Base-by-base conservation (phyloP, 2,113 vertebrate species). In the Progne subis region DNA sequence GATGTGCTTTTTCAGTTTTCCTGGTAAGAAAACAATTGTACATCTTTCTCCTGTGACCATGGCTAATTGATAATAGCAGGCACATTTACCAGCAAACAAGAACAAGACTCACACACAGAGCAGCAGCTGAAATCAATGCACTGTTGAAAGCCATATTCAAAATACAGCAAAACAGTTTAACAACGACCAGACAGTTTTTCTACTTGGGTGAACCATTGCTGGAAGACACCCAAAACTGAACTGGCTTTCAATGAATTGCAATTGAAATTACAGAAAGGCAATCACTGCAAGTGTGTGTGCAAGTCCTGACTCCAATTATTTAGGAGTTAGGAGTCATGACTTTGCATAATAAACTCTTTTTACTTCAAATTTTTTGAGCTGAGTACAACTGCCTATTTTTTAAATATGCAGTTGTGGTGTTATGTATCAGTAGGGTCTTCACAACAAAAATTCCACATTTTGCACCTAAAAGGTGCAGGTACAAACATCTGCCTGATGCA, bases 51-150 rank as follows among this genome's bases (percentile, higher is more conserved):
- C 80, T 89, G 55, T 55, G 53, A 43, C 47, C n/a, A 49, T 15
- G 34, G 86, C 61, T 69, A 74, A 86, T 50, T 88, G 78, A 26
- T 32, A 89, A 77, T 13, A 78, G 49, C 39, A 64, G 55, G 43
- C 47, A 60, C 52, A 88, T 80, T 69, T 92, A 88, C 34, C 52
- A 84, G 50, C 63, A 84, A 90, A 29, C 64, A 79, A 86, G 52
- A 95, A 81, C 86, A 88, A 74, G 71, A 61, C 39, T 86, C 49
- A 19, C 69, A 83, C 23, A n/a, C 31, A 84, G 43, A 61, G 65
- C 55, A 95, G 89, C 72, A 95, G 65, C 52, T 75, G 72, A 91
- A 77, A 92, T 59, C 47, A 89, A 80, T 39, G 88, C 76, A 44
- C 69, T 89, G 23, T 20, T 92, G 72, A 92, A 96, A 95, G 60